Conservation (phyloP, 2,797 vertebrate species). For the Apogon talboti region DNA sequence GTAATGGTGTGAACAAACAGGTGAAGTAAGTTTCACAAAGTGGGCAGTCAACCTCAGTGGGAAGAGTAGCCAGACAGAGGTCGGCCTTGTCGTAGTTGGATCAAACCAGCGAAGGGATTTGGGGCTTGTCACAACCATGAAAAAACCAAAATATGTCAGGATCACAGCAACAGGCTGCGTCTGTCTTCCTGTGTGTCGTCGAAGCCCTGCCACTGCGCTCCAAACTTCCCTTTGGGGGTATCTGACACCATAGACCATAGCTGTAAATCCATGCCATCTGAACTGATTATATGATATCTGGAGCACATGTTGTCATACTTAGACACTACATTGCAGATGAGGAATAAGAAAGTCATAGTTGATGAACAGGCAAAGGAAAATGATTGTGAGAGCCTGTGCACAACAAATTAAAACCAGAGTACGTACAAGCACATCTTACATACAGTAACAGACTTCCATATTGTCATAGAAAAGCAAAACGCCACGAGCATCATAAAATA, state of each 20-base stretch:
- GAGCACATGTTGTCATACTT: neutral
- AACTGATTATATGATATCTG: neutral
- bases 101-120: slow-evolving; percentile 35
- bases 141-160: slow-evolving; percentile 56
- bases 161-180: slow-evolving; percentile 34
- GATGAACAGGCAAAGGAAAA: slow-evolving; percentile 21
- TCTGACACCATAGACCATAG: slow-evolving; percentile 12
- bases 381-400: slow-evolving; percentile 15
- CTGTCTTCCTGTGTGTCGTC: slow-evolving; percentile 16
- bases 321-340: neutral
- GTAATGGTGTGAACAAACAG: slow-evolving; percentile 22
- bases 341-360: neutral
- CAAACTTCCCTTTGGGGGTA: slow-evolving; percentile 25
- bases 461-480: slow-evolving; percentile 12
- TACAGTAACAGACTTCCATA: neutral
- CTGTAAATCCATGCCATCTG: neutral
- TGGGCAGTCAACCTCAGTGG: slow-evolving; percentile 31
- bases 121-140: slow-evolving; percentile 48
- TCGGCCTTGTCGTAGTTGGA: slow-evolving; percentile 48
- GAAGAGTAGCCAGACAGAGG: slow-evolving; percentile 48
- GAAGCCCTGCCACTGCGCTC: slow-evolving; percentile 2
- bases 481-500: slow-evolving; percentile 12
- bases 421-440: neutral
- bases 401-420: neutral
- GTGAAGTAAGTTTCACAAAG: slow-evolving; percentile 26